These are phyloP conservation scores for Thryonomys swinderianus DNA, from an alignment of 2,113 vertebrate genomes.

Conservation along the genomic window DNA sequence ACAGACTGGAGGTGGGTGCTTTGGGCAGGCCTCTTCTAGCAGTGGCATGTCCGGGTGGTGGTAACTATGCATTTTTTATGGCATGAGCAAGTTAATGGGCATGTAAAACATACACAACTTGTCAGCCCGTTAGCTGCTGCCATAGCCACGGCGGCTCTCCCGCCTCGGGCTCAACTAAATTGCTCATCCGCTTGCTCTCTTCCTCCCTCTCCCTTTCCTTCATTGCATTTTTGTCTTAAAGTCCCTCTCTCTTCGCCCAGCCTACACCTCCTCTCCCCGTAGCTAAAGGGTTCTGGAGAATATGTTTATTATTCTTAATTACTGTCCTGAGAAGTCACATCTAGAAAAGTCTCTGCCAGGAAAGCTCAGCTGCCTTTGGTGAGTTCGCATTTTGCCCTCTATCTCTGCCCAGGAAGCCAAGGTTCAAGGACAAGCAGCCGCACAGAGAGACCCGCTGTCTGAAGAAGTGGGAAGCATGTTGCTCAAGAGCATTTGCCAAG, in stretches of 20 bases:
- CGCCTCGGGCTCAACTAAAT: constrained; percentile 51
- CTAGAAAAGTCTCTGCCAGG: not conserved
- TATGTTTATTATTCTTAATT: constrained; percentile 48
- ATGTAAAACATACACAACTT: not conserved
- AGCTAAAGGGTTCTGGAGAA: not conserved
- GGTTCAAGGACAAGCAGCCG: not conserved
- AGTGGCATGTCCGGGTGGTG: not conserved
- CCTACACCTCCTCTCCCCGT: not conserved
- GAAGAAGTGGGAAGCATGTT: not conserved
- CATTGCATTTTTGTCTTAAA: not conserved
- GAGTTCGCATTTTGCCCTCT: not conserved
- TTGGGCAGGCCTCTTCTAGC: not conserved
- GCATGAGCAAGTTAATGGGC: constrained; percentile 34
- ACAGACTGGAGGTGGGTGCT: not conserved
- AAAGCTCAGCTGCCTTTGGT: not conserved
- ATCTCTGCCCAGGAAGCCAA: not conserved
- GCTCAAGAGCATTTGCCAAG: not conserved
- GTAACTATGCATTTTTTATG: not conserved
- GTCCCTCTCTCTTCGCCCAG: not conserved
- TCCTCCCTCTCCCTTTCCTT: not conserved
- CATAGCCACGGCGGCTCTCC: not conserved
- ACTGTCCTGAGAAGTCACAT: not conserved
- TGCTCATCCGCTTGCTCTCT: not conserved
- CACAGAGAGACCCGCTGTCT: not conserved
- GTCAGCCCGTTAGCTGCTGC: constrained; percentile 52